A percentile compares a stretch with the other conserved stretches of the same genome.
Evolutionary conservation across 2,888 invertebrate genomes (phyloP).

Genomic region (Pimpla rufipes): DNA sequence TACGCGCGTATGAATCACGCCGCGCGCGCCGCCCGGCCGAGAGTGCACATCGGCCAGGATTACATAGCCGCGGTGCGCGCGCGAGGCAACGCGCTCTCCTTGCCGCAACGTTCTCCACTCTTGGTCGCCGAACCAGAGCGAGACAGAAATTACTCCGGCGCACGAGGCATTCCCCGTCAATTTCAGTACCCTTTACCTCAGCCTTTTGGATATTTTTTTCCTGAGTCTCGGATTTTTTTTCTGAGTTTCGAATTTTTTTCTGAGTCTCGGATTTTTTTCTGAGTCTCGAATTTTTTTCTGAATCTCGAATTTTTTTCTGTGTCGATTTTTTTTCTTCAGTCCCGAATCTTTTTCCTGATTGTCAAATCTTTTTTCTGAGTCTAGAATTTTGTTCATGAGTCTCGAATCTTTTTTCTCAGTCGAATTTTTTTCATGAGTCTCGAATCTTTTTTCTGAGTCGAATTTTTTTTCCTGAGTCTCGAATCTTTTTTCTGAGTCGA

Average conservation of each 20-base stretch:
- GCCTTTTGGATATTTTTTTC: not conserved
- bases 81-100: conserved; percentile 16
- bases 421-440: too few relatives aligned
- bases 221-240: not conserved
- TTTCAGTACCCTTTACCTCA: not conserved
- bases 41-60: conserved; percentile 65
- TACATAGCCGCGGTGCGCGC: conserved; percentile 42
- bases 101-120: conserved; percentile 25
- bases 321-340: too few relatives aligned
- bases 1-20: conserved; percentile 58
- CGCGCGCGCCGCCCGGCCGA: conserved; percentile 38
- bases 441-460: too few relatives aligned
- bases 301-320: too few relatives aligned
- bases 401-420: too few relatives aligned
- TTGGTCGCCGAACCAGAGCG: conserved; percentile 46
- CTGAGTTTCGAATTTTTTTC: too few relatives aligned
- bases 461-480: not conserved
- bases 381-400: too few relatives aligned
- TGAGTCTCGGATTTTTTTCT: too few relatives aligned
- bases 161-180: not conserved
- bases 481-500: not conserved
- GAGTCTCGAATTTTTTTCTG: too few relatives aligned
- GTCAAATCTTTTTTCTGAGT: too few relatives aligned
- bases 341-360: too few relatives aligned
- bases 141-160: conserved; percentile 30